Evolutionary conservation across 2,888 invertebrate species (phyloP).

Genomic region (Phytoseiulus persimilis): DNA sequence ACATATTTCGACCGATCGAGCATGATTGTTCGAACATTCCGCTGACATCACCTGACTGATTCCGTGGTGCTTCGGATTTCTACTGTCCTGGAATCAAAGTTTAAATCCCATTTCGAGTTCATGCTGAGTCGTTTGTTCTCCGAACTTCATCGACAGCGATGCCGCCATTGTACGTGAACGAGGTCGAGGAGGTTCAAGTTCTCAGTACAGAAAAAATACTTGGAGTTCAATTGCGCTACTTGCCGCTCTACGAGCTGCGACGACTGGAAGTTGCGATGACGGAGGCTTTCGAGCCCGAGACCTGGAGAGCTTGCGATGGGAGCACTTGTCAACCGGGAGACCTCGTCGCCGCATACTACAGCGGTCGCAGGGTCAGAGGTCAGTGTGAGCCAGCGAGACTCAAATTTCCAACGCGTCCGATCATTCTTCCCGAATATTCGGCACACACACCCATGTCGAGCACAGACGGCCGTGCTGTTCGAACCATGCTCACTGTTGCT

Average conservation of each 20-base stretch:
- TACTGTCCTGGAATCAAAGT: no score
- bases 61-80: no score
- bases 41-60: no score
- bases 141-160: not conserved
- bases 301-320: not conserved
- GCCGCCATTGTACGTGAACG: not conserved
- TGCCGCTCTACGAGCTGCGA: not conserved
- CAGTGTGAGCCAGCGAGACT: not conserved
- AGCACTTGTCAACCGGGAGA: not conserved
- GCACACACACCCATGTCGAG: no score
- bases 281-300: not conserved
- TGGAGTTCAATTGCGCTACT: not conserved
- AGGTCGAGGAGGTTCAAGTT: not conserved
- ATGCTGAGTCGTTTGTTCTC: not conserved
- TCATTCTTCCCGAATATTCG: no score
- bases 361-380: not conserved
- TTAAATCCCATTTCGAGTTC: not conserved
- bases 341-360: not conserved
- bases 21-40: no score
- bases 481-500: no score
- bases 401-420: no score
- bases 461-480: no score
- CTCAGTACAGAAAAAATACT: not conserved
- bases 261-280: not conserved
- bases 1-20: not conserved